Evolutionary conservation across 2,888 invertebrate genomes (phyloP), one percentile per base, ranked within the genome.

Genomic region (Morinoia aosen): DNA sequence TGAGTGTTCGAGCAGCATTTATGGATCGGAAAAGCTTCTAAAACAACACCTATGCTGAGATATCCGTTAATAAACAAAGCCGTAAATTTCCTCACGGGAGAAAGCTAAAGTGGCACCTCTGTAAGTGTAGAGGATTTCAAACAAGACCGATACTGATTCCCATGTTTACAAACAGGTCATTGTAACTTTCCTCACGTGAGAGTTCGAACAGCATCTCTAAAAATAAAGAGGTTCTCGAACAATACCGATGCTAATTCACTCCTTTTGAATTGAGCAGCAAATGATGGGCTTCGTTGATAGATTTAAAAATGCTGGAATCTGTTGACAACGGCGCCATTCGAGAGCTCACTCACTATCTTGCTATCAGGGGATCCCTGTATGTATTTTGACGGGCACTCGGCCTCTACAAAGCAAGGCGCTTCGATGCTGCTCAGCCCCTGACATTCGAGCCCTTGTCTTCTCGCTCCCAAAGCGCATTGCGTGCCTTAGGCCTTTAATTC

Each of bases 191-290:
- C 76, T 16, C 76, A 10, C 19, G 61, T 16, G 88, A 88, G 88
- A n/a, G 39, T 88, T 19, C n/a, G 16, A 39, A 10, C 14, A 19
- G 40, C 90, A 40, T 90, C 57, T 57, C n/a, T 57, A 57, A 56
- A 57, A 33, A 25, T 11, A 11, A 12, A 56, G 58, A 57, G 12
- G 57, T 11, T 33, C 93, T 57, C 19, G 57, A 39, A 93, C 93
- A 57, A 57, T 93, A 57, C 57, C 57, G 33, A 57, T 57, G 90
- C 48, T 93, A 93, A 93, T 93, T 93, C 93, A 93, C 48, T 93
- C 93, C 93, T 16, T 93, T 93, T 7, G 93, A 93, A 93, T 93
- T 93, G 93, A 93, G 58, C 58, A 58, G 93, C 56, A 93, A 93
- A 93, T 93, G 93, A 93, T 57, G 93, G 93, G 93, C 56, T 48